A percentile compares a stretch with the other conserved stretches of the same genome.
Conservation (phyloP, 2,797 vertebrate genomes). For the Hapalemur alaotrensis region DNA sequence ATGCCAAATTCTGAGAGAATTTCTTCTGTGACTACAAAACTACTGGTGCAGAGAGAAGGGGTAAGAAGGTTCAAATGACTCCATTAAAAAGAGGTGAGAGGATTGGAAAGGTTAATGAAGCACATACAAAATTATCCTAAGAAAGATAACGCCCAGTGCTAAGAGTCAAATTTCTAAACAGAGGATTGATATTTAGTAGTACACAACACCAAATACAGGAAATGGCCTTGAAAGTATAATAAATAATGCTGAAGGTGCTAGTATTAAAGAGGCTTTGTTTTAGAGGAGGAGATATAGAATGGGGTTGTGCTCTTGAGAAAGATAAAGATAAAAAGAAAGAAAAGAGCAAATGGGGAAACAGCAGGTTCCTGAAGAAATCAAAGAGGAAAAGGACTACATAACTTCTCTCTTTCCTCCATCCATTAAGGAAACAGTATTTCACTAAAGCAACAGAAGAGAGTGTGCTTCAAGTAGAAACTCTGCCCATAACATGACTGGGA, state of each 20-base stretch:
- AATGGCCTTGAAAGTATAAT: neutral
- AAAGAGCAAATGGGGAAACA: neutral
- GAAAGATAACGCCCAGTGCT: neutral
- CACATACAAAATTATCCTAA: neutral
- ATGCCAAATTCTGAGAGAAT: neutral
- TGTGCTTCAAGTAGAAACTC: neutral
- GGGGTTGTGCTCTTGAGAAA: neutral
- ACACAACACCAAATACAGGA: neutral
- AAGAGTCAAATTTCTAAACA: neutral
- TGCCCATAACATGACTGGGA: neutral
- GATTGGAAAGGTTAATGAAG: neutral
- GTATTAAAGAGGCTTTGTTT: neutral
- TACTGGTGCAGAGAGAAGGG: neutral
- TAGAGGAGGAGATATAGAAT: neutral
- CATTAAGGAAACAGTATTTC: neutral
- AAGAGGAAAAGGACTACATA: neutral
- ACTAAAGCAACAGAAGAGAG: neutral
- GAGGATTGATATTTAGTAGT: neutral
- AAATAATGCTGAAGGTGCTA: neutral
- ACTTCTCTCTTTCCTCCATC: neutral
- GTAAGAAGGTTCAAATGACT: neutral
- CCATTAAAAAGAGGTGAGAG: neutral
- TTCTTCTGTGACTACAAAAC: neutral
- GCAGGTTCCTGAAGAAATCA: neutral
- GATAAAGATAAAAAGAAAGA: neutral